Conservation (phyloP, 1,140 invertebrate species). For the Myzus persicae region DNA sequence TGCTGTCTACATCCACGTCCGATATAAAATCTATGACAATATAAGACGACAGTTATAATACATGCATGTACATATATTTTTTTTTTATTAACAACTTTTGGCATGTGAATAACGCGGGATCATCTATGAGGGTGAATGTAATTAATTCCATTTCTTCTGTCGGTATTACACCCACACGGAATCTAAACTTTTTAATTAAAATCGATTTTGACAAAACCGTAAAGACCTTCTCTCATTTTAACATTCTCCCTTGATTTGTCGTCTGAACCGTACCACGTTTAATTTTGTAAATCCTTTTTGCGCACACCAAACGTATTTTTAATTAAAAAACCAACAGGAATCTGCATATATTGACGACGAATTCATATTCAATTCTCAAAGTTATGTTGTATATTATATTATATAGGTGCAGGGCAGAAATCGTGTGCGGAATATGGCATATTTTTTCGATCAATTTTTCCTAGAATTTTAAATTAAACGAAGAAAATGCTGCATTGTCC, state of each 20-base stretch:
- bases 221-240: slow-evolving; percentile 31
- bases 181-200: slow-evolving; percentile 51
- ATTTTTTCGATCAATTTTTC: background rate
- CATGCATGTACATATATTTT: background rate
- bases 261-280: background rate
- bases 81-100: background rate
- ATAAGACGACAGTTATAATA: background rate
- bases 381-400: background rate
- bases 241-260: slow-evolving; percentile 37
- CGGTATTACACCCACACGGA: background rate
- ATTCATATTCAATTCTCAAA: slow-evolving; percentile 16
- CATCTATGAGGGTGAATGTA: background rate
- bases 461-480: background rate
- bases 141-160: slow-evolving; percentile 8
- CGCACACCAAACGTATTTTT: slow-evolving; percentile 5
- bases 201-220: slow-evolving; percentile 25
- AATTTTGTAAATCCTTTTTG: slow-evolving; percentile 38
- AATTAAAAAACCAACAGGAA: slow-evolving; percentile 38
- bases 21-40: background rate
- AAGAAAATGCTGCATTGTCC: background rate
- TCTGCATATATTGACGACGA: slow-evolving; percentile 7
- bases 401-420: background rate
- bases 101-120: background rate
- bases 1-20: background rate
- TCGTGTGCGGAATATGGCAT: slow-evolving; percentile 6